phyloP scores from a whole-genome alignment of 2,888 invertebrate species.

The Xiphydria camelus region DNA sequence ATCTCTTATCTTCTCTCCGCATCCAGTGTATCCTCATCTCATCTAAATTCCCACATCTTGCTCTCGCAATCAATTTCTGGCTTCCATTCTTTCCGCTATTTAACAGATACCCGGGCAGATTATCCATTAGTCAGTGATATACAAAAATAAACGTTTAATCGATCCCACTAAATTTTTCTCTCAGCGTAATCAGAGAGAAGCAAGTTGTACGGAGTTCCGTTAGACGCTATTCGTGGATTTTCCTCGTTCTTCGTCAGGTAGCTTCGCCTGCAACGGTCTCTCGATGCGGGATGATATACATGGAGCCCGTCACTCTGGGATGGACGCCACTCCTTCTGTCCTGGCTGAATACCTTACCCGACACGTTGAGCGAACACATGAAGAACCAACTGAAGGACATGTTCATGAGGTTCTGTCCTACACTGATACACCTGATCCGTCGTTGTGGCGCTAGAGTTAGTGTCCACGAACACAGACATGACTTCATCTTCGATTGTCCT shows the following conservation, averaged over 20 bases:
- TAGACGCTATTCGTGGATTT: neutral
- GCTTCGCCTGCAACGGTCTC: constrained; percentile 93
- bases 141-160: no score
- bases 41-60: no score
- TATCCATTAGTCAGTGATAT: no score
- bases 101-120: no score
- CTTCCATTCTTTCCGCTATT: no score
- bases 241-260: constrained; percentile 56
- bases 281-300: constrained; percentile 94
- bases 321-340: constrained; percentile 87
- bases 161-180: no score
- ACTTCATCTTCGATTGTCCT: neutral
- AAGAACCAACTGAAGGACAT: constrained; percentile 69
- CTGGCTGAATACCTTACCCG: constrained; percentile 82
- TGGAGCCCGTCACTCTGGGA: constrained; percentile 87
- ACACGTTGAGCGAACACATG: constrained; percentile 70
- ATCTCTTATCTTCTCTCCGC: no score
- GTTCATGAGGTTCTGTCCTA: constrained; percentile 80
- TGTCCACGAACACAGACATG: constrained; percentile 30
- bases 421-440: constrained; percentile 76
- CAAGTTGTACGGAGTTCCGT: neutral
- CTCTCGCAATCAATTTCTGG: no score
- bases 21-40: no score
- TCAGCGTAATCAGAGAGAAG: no score
- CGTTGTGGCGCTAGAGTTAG: constrained; percentile 70